Conservation (phyloP, 2,888 invertebrate genomes). For the Apamea monoglypha region DNA sequence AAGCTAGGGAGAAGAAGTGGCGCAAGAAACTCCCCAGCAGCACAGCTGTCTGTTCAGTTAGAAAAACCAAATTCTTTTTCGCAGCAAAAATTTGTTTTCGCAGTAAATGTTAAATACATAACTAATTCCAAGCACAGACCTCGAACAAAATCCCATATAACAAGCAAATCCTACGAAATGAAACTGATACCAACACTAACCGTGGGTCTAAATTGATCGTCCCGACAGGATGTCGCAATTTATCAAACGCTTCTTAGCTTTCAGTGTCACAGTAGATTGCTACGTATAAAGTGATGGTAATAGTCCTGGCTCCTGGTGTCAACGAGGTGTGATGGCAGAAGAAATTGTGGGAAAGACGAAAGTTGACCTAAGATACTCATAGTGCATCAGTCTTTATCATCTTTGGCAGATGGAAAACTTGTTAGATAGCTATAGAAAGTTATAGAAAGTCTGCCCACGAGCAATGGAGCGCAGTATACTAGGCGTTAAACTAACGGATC, state of each 20-base stretch:
- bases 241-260: constrained; percentile 65
- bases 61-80: not conserved
- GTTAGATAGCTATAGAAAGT: not conserved
- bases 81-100: no score
- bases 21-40: not conserved
- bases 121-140: not conserved
- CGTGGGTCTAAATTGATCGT: constrained; percentile 67
- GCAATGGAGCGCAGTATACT: not conserved
- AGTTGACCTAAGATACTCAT: not conserved
- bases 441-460: not conserved
- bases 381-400: not conserved
- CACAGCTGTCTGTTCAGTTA: not conserved
- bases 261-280: constrained; percentile 74
- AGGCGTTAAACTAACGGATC: not conserved
- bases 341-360: constrained; percentile 16
- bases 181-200: constrained; percentile 56
- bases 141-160: constrained; percentile 35
- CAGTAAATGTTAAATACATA: not conserved
- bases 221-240: constrained; percentile 76
- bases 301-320: constrained; percentile 31
- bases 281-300: constrained; percentile 48
- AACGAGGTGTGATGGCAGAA: not conserved
- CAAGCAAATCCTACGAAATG: constrained; percentile 45
- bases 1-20: not conserved
- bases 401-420: not conserved